Evolutionary conservation across 2,797 vertebrate species (phyloP).

Genomic region (Neolamprologus multifasciatus): DNA sequence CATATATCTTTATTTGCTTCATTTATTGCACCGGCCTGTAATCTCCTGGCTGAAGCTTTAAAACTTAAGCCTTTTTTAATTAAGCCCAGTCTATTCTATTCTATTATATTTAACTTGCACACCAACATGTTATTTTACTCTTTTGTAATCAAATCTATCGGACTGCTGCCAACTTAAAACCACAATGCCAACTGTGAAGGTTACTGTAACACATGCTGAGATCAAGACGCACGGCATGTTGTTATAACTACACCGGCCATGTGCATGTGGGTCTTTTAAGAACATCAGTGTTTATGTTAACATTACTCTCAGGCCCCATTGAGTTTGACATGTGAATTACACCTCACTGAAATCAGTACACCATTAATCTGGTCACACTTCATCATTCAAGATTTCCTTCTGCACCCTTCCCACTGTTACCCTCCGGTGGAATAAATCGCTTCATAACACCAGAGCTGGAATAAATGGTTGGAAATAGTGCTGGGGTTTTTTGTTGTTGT

Average conservation of each 20-base stretch:
- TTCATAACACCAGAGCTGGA: neutral
- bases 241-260: neutral
- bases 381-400: neutral
- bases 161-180: neutral
- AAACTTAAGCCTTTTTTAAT: neutral
- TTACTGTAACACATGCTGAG: neutral
- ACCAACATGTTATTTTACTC: neutral
- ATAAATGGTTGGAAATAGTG: neutral
- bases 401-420: neutral
- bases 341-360: constrained; percentile 3
- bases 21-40: neutral
- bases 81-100: neutral
- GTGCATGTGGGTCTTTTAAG: neutral
- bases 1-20: neutral
- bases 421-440: neutral
- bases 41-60: neutral
- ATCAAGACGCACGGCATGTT: neutral
- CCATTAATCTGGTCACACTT: constrained; percentile 11
- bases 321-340: constrained; percentile 18
- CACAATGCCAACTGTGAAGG: neutral
- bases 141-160: neutral
- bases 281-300: constrained; percentile 36
- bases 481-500: neutral
- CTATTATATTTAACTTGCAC: neutral
- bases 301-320: neutral